phyloP scores from a whole-genome alignment of 37 sponge, comb jelly and placozoan genomes.

The Ianthella basta region DNA sequence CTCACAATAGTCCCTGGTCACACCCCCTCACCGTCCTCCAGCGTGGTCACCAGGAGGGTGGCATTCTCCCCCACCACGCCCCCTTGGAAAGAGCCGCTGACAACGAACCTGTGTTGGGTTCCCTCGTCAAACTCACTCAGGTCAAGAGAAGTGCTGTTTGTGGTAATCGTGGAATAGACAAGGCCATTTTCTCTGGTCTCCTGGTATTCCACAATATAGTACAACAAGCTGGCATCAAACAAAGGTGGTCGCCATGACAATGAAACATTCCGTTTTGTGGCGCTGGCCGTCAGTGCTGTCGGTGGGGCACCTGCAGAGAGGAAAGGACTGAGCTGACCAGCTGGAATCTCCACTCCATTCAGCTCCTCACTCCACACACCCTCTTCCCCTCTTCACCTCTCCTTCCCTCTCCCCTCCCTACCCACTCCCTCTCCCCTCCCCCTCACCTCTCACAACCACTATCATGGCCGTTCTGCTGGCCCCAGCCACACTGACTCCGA shows the following conservation, averaged over 20 bases:
- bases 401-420: no score
- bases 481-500: slow-evolving; percentile 40
- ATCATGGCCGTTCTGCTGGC: not conserved
- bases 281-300: not conserved
- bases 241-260: slow-evolving; percentile 34
- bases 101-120: slow-evolving; percentile 28
- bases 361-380: no score
- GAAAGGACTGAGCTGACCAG: no score
- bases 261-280: not conserved
- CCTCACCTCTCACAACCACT: slow-evolving; percentile 43
- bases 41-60: slow-evolving; percentile 17
- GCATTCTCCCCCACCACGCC: slow-evolving; percentile 32
- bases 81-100: slow-evolving; percentile 32
- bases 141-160: not conserved
- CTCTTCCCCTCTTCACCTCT: no score
- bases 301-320: slow-evolving; percentile 62
- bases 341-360: no score
- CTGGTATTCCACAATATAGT: not conserved
- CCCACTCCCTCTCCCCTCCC: no score
- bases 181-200: not conserved
- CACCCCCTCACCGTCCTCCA: slow-evolving; percentile 48
- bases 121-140: slow-evolving; percentile 6
- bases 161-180: not conserved
- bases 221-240: not conserved
- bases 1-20: no score